phyloP scores from a whole-genome alignment of 35 echinoderm and acorn worm genomes.

The Diadema setosum region DNA sequence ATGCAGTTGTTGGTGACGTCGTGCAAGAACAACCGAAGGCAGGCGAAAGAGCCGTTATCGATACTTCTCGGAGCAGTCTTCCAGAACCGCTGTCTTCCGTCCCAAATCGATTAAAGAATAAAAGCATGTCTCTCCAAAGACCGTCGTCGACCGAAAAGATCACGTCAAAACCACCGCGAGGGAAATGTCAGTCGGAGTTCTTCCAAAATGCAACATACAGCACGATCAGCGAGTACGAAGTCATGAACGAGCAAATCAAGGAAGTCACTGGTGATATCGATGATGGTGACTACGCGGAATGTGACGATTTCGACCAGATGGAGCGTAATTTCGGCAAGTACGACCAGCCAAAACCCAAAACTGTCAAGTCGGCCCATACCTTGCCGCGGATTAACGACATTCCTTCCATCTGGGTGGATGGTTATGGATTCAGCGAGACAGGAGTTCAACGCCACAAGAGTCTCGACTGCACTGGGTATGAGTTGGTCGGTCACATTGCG shows the following conservation, averaged over 20 bases:
- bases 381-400: not conserved
- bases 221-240: not conserved
- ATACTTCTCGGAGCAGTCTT: not conserved
- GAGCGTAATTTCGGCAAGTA: not conserved
- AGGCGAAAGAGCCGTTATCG: not conserved
- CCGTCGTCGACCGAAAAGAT: no score
- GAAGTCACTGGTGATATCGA: not conserved
- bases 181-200: constrained; percentile 5
- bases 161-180: not conserved
- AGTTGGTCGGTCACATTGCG: not conserved
- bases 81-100: not conserved
- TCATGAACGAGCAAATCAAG: not conserved
- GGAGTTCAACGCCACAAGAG: not conserved
- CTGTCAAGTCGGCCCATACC: not conserved
- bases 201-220: not conserved
- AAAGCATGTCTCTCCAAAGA: not conserved
- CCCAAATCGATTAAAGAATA: not conserved
- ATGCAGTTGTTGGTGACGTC: no score
- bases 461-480: not conserved
- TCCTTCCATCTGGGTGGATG: not conserved
- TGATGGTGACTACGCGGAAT: no score
- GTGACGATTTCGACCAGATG: not conserved
- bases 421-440: not conserved
- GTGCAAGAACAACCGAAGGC: not conserved
- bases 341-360: not conserved